Percentiles rank a stretch among this genome's conserved stretches.
These are phyloP conservation scores for Eupithecia abbreviata DNA, from an alignment of 2,888 invertebrate genomes.

Conservation along the genomic window DNA sequence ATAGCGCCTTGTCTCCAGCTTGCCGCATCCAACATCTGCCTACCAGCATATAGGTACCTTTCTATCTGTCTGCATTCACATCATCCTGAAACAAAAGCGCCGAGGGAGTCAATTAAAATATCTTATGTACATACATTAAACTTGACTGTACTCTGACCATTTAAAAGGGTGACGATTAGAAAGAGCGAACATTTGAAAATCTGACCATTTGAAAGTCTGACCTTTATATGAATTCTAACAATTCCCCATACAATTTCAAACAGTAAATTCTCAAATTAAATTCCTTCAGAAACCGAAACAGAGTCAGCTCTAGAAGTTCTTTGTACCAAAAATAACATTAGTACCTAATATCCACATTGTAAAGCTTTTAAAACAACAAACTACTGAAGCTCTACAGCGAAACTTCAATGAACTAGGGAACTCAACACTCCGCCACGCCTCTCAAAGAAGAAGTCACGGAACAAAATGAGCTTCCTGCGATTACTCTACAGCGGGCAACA, in stretches of 20 bases:
- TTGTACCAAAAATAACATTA: background rate
- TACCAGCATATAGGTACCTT: too few species aligned
- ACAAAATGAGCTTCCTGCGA: conserved; percentile 31
- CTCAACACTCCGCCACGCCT: conserved; percentile 19
- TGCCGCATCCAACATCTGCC: too few species aligned
- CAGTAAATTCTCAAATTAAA: background rate
- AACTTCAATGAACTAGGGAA: conserved; percentile 25
- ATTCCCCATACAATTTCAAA: background rate
- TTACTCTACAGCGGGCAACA: background rate
- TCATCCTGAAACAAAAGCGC: too few species aligned
- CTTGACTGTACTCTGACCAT: too few species aligned
- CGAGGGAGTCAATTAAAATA: too few species aligned
- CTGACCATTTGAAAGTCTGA: too few species aligned
- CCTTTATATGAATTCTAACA: background rate
- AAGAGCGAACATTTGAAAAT: too few species aligned
- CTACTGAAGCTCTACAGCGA: conserved; percentile 12
- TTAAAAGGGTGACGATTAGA: too few species aligned
- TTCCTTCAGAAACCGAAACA: background rate
- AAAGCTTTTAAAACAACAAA: conserved; percentile 1
- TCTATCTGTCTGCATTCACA: too few species aligned
- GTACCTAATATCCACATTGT: background rate
- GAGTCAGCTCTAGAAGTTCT: background rate
- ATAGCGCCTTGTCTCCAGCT: too few species aligned
- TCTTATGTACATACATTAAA: too few species aligned
- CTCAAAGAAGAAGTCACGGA: conserved; percentile 33